phyloP scores from a whole-genome alignment of 2,113 vertebrate species.

The Hydropotes inermis region DNA sequence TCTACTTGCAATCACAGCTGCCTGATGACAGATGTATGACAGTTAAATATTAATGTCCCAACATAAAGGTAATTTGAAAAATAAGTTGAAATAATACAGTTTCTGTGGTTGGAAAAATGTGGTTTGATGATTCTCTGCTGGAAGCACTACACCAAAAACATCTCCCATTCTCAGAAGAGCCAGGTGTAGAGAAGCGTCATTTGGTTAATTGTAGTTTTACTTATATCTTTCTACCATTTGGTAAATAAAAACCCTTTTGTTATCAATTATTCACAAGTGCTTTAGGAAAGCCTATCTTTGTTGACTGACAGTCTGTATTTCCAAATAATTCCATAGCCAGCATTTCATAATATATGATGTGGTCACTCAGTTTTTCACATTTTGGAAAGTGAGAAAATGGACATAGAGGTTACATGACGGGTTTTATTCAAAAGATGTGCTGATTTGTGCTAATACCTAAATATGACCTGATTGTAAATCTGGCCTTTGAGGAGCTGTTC shows the following conservation, averaged over 20 bases:
- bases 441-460: not conserved
- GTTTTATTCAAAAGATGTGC: not conserved
- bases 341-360: not conserved
- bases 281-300: not conserved
- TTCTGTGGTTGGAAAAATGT: not conserved
- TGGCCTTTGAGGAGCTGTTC: not conserved
- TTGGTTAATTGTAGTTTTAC: not conserved
- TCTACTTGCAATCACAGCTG: constrained; percentile 7
- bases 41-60: constrained; percentile 59
- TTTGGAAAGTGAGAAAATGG: constrained; percentile 19
- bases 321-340: not conserved
- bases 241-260: not conserved
- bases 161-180: not conserved
- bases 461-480: not conserved
- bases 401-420: not conserved
- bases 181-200: not conserved
- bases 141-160: not conserved
- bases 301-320: not conserved
- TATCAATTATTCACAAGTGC: constrained; percentile 16
- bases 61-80: constrained; percentile 41
- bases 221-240: constrained; percentile 1
- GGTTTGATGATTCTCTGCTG: constrained; percentile 29
- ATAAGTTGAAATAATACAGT: constrained; percentile 37
- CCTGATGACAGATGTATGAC: constrained; percentile 20
- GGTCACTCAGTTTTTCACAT: not conserved